Evolutionary conservation across 2,888 invertebrate genomes (phyloP).

Genomic region (Conchocele bisecta): DNA sequence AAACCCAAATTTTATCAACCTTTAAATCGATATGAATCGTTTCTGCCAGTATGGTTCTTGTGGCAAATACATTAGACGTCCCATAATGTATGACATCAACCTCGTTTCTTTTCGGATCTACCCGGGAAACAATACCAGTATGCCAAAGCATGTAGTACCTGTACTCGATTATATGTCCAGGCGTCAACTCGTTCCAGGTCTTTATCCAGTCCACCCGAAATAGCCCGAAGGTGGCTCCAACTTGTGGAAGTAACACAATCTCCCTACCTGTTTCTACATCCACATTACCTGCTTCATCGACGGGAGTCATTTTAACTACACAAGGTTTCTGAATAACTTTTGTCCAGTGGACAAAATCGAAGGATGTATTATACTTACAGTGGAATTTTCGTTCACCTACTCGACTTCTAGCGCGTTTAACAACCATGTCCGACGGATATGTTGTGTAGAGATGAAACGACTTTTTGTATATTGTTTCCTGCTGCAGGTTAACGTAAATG

Average conservation of each 20-base stretch:
- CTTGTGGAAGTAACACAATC: conserved; percentile 10
- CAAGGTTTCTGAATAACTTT: conserved; percentile 31
- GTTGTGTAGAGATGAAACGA: conserved; percentile 18
- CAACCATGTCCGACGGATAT: conserved; percentile 10
- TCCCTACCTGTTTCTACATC: neutral
- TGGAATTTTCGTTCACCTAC: conserved; percentile 27
- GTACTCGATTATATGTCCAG: conserved; percentile 27
- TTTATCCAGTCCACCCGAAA: conserved; percentile 16
- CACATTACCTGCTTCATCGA: neutral
- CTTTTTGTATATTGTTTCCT: conserved; percentile 5
- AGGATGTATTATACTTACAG: conserved; percentile 18
- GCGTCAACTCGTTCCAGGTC: conserved; percentile 21
- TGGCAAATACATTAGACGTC: no score
- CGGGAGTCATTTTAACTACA: neutral
- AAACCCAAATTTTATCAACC: neutral
- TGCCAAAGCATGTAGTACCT: no score
- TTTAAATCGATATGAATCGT: neutral
- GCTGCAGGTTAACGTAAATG: conserved; percentile 4
- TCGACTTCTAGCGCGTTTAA: conserved; percentile 20
- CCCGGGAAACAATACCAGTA: conserved; percentile 20
- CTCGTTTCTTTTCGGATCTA: neutral
- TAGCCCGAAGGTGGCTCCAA: neutral
- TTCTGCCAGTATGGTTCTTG: neutral
- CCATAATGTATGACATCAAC: conserved; percentile 26
- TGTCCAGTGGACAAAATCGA: conserved; percentile 41